These are phyloP conservation scores for Microcebus griseorufus DNA, from an alignment of 2,113 vertebrate genomes.

Conservation along the genomic window DNA sequence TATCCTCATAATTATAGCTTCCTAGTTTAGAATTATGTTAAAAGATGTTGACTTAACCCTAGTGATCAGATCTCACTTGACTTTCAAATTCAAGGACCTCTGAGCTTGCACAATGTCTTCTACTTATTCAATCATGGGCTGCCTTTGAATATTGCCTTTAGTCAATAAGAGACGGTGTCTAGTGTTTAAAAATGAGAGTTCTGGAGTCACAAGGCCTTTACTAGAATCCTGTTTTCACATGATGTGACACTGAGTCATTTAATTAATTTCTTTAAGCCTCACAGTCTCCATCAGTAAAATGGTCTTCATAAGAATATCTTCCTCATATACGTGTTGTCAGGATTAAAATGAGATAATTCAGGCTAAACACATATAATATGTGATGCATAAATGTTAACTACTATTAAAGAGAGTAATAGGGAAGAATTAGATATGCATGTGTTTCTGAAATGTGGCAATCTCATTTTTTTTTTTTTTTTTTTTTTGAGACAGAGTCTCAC, in stretches of 20 bases:
- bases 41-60: neutral
- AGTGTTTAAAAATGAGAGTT: neutral
- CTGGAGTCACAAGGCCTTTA: neutral
- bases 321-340: neutral
- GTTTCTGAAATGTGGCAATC: neutral
- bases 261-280: neutral
- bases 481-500: too few species aligned
- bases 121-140: neutral
- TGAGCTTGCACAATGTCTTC: neutral
- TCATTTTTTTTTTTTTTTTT: too few species aligned
- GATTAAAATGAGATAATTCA: neutral
- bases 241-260: neutral
- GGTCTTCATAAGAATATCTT: neutral
- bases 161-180: neutral
- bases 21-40: neutral
- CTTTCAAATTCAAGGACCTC: neutral
- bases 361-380: neutral
- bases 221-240: neutral
- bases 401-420: neutral
- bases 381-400: neutral
- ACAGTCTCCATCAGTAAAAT: neutral
- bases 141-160: neutral
- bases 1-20: neutral
- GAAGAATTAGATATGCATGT: neutral
- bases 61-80: neutral